These are phyloP conservation scores for Drosophila miranda DNA, from an alignment of 1,140 invertebrate species.

Conservation along the genomic window DNA sequence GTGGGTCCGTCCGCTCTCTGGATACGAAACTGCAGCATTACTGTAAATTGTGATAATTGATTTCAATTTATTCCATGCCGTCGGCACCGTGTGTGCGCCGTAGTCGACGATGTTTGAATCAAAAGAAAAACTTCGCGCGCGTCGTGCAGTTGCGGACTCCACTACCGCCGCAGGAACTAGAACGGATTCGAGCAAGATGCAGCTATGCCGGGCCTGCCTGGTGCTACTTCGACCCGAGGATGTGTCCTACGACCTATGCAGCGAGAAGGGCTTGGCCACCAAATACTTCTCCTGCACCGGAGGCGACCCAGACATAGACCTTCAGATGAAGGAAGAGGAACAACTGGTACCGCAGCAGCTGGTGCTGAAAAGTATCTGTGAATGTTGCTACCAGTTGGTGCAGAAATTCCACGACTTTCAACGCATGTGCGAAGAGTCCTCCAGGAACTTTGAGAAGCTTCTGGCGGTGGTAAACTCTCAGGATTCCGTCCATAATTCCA, in stretches of 20 bases:
- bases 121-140: slow-evolving; percentile 33
- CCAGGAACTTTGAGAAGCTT: slow-evolving; percentile 56
- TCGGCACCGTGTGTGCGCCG: background rate
- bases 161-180: slow-evolving; percentile 5
- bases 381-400: slow-evolving; percentile 66
- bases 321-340: slow-evolving; percentile 10
- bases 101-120: slow-evolving; percentile 44
- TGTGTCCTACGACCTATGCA: slow-evolving; percentile 38
- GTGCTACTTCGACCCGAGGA: slow-evolving; percentile 53
- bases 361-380: slow-evolving; percentile 62
- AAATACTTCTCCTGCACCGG: slow-evolving; percentile 57
- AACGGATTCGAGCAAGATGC: slow-evolving; percentile 31
- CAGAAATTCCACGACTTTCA: slow-evolving; percentile 66
- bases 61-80: slow-evolving; percentile 51
- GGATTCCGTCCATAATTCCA: slow-evolving; percentile 15
- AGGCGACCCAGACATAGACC: slow-evolving; percentile 5
- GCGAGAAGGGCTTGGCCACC: slow-evolving; percentile 49
- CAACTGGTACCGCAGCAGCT: slow-evolving; percentile 15
- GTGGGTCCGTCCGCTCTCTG: slow-evolving; percentile 6
- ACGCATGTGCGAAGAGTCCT: slow-evolving; percentile 68
- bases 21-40: slow-evolving; percentile 26
- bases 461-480: slow-evolving; percentile 25
- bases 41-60: slow-evolving; percentile 53
- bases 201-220: slow-evolving; percentile 61
- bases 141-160: slow-evolving; percentile 46